phyloP scores from a whole-genome alignment of 2,797 vertebrate genomes.

The Lagocephalus sceleratus region DNA sequence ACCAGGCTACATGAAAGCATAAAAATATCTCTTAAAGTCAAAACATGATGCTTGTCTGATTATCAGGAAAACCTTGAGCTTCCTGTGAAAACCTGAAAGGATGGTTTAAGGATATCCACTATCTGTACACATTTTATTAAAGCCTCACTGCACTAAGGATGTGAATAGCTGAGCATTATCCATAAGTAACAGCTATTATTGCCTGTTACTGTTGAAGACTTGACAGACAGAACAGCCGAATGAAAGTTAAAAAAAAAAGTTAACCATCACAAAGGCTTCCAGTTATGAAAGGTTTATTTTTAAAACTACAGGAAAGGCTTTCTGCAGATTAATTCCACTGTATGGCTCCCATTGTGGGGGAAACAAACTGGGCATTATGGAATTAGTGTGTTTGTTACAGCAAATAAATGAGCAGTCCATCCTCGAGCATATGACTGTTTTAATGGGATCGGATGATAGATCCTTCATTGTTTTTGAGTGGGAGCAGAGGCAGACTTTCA shows the following conservation, averaged over 20 bases:
- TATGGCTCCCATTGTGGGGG: constrained; percentile 67
- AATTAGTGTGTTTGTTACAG: constrained; percentile 69
- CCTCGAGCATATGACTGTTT: constrained; percentile 58
- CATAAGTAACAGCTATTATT: too few relatives aligned
- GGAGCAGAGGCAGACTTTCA: constrained; percentile 41
- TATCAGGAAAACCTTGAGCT: neutral
- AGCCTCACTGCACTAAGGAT: too few relatives aligned
- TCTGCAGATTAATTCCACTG: constrained; percentile 74
- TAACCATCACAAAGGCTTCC: constrained; percentile 54
- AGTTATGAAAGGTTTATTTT: constrained; percentile 74
- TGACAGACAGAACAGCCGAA: neutral
- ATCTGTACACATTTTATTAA: too few relatives aligned
- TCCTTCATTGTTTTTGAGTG: constrained; percentile 21
- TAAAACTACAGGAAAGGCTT: constrained; percentile 69
- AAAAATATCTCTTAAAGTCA: neutral
- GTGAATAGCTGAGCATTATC: too few relatives aligned
- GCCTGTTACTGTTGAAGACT: neutral
- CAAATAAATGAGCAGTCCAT: constrained; percentile 66
- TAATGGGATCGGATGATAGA: constrained; percentile 59
- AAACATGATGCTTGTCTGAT: neutral
- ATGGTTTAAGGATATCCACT: too few relatives aligned
- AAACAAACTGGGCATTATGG: constrained; percentile 76
- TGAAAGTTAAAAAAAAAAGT: too few relatives aligned
- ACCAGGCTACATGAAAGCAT: neutral
- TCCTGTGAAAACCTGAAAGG: neutral